Conservation (phyloP, 1,140 invertebrate genomes). For the Drosophila willistoni region DNA sequence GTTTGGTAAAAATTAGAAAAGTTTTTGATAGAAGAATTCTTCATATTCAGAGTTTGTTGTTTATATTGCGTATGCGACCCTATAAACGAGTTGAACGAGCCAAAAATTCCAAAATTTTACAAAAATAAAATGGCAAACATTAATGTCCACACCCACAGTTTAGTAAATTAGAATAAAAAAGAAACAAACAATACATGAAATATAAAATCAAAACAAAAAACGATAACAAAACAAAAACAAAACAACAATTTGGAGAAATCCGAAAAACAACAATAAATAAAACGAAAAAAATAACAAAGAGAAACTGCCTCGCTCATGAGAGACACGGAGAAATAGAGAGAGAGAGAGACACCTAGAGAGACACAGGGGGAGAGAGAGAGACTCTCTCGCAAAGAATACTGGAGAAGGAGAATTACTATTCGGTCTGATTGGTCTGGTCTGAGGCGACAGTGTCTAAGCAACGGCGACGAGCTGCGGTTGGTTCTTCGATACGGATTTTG, state of each 20-base stretch:
- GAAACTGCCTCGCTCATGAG: neutral
- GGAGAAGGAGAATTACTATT: conserved; percentile 48
- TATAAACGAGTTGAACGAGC: neutral
- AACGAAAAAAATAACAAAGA: conserved; percentile 13
- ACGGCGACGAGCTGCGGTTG: conserved; percentile 62
- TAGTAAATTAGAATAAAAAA: conserved; percentile 12
- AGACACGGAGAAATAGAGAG: conserved; percentile 6
- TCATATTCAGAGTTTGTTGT: neutral
- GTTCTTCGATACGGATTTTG: conserved; percentile 15
- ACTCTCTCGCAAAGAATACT: conserved; percentile 23
- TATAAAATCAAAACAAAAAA: conserved; percentile 45
- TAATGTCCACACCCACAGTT: neutral
- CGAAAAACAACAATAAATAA: conserved; percentile 57
- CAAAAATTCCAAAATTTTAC: neutral
- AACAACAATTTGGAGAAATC: conserved; percentile 56
- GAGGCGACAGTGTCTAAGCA: conserved; percentile 62
- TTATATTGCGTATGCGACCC: conserved; percentile 1
- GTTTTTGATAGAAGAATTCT: neutral
- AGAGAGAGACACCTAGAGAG: no score
- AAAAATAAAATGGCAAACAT: neutral
- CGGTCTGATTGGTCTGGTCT: conserved; percentile 4
- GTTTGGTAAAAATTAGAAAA: no score
- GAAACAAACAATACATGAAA: conserved; percentile 39
- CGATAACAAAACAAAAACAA: conserved; percentile 26
- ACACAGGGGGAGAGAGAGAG: neutral